Base-by-base conservation (phyloP, 2,888 invertebrate genomes). In the Autographa pulchrina region DNA sequence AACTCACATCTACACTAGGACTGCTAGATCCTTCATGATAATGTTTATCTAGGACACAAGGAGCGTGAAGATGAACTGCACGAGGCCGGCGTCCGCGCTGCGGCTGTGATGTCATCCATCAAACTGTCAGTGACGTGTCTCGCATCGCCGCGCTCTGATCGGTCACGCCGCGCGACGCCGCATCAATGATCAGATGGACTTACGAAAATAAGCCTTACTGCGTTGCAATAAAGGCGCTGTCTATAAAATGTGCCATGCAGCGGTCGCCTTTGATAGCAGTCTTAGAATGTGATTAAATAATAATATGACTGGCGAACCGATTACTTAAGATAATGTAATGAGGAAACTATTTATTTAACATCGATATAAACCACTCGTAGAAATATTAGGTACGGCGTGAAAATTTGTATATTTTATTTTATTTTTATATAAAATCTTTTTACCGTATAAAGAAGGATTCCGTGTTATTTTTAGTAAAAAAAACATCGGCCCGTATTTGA, bases 201-300 rank as follows among this genome's bases (percentile, higher is more conserved):
- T n/a, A 48, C 48, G 7, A 48, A 48, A 48, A 48, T 16, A n/a
- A 7, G n/a, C n/a, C n/a, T 48, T 48, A 48, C n/a, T n/a, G 48
- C 14, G 5, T 48, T 48, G 16, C n/a, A 48, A 48, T n/a, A 48
- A n/a, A 48, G 8, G n/a, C 48, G 48, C 11, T 38, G 9, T 14
- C 14, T 16, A 5, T 16, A 43, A 35, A 43, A 16, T 43, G 16
- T n/a, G 13, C 54, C 54, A 9, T 14, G 25, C 54, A 11, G 13
- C 5, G 54, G 14, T 56, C 25, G 13, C 2, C 54, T 5, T 3
- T 25, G 25, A 56, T 25, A 79, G 63, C 66, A 75, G 69, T 79
- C 52, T 75, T 41, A 52, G 25, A 63, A 16, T 43, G 64, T 70
- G 65, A 74, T 79, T 70, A 65, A 74, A 77, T n/a, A n/a, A n/a